Evolutionary conservation across 2,888 invertebrate species (phyloP), one percentile per base, ranked within the genome.

Genomic region (Himalopsyche anomala): DNA sequence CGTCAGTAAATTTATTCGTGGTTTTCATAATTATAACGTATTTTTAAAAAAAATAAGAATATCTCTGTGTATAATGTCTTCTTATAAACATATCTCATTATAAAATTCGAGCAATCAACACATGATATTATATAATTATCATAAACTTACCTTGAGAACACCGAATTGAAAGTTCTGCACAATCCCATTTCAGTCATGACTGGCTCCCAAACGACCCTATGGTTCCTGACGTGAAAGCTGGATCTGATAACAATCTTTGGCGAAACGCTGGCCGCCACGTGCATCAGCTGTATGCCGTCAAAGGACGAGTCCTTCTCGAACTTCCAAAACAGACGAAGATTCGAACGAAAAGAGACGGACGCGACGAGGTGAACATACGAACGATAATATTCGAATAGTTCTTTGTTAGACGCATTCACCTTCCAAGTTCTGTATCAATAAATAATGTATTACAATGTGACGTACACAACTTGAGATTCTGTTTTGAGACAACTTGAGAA

Each of bases 261-360:
- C 86, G 94, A 91, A 87, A 94, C 91, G 17, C 84, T 85, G 28
- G 55, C 69, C n/a, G 85, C 84, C 15, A 88, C 82, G 9, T 74
- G 55, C 86, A 94, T 91, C 87, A 94, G 91, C 88, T 94, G 91
- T 88, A 93, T 92, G 89, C 93, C 92, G 88, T 94, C 93, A 88
- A 95, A 94, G 0, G 94, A 93, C 5, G 94, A 93, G 62, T 95
- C 94, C 5, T 91, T 91, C 91, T 96, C 96, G 74, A 94, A 94
- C 91, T 95, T 95, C 91, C 96, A 94, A 90, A 96, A 96, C 91
- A 96, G 93, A 90, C 96, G 94, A 88, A 96, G 88, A 86, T 93
- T 93, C 12, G 91, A 82, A 2, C 93, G 89, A 89, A 93, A 93
- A 0, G 93, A 93, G 2, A 93, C 91, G 80, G 92, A 92, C 0